These are phyloP conservation scores for Chloropsis hardwickii DNA, from an alignment of 2,113 vertebrate genomes.

Conservation along the genomic window DNA sequence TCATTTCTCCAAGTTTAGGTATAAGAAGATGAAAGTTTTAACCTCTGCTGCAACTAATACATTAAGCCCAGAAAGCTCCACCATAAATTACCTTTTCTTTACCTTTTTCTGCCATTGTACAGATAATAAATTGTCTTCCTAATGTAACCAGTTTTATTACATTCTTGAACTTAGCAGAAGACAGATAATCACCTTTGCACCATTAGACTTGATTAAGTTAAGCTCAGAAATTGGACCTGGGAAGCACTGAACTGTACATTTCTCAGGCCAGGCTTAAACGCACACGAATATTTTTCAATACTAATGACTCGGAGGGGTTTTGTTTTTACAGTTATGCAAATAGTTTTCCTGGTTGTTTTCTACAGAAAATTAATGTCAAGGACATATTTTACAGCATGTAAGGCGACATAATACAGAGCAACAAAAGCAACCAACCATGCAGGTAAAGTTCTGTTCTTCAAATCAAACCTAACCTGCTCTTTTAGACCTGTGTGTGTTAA, in stretches of 20 bases:
- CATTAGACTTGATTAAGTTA: slow-evolving; percentile 9
- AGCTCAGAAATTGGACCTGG: neutral
- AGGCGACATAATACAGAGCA: neutral
- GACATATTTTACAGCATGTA: neutral
- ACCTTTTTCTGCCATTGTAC: neutral
- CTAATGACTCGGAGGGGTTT: neutral
- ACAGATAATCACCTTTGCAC: neutral
- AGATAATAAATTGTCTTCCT: neutral
- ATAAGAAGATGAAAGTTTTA: neutral
- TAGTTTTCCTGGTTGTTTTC: neutral
- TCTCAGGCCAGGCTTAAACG: neutral
- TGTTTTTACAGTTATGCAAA: slow-evolving; percentile 11
- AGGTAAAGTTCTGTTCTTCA: neutral
- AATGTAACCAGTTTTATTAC: slow-evolving; percentile 1
- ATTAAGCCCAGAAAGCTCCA: neutral
- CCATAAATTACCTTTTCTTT: neutral
- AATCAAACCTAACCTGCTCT: neutral
- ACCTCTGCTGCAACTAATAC: neutral
- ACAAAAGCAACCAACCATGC: neutral
- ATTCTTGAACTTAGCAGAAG: neutral
- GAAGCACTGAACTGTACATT: neutral
- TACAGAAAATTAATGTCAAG: neutral
- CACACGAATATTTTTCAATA: neutral
- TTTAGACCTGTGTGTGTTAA: neutral
- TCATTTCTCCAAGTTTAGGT: neutral